Conservation (phyloP, 2,113 vertebrate genomes). For the Muscicapa adusta region DNA sequence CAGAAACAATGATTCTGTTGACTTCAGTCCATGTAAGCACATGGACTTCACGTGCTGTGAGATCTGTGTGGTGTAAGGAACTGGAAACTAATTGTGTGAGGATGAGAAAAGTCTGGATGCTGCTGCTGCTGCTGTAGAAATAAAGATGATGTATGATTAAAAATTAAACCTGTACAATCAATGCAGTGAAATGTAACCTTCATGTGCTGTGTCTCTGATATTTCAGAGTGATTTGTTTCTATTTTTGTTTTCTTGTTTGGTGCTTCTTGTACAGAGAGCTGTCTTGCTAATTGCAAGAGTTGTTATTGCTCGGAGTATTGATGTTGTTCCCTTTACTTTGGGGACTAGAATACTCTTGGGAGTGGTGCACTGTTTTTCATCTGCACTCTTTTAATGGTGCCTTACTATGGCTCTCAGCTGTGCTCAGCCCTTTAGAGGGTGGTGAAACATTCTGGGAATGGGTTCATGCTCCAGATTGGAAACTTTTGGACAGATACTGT, state of each 20-base stretch:
- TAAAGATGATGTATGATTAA: background rate
- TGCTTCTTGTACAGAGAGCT: background rate
- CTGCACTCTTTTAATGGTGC: background rate
- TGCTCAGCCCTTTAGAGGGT: background rate
- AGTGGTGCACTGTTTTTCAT: background rate
- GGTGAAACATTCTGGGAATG: background rate
- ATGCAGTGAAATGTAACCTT: background rate
- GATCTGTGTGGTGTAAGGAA: background rate
- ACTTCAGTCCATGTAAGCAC: background rate
- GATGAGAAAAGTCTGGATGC: background rate
- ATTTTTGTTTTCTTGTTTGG: background rate
- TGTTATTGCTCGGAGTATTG: background rate
- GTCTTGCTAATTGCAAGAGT: background rate
- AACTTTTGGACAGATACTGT: background rate
- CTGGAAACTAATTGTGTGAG: background rate
- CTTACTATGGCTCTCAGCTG: background rate
- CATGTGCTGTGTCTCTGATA: background rate
- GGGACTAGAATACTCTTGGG: background rate
- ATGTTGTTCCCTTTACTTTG: background rate
- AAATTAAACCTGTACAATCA: background rate
- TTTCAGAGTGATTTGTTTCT: background rate
- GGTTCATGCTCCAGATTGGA: background rate
- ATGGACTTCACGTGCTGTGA: background rate
- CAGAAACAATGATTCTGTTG: background rate
- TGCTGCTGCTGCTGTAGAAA: background rate